phyloP scores from a whole-genome alignment of 2,113 vertebrate species.

The Catharus minimus region DNA sequence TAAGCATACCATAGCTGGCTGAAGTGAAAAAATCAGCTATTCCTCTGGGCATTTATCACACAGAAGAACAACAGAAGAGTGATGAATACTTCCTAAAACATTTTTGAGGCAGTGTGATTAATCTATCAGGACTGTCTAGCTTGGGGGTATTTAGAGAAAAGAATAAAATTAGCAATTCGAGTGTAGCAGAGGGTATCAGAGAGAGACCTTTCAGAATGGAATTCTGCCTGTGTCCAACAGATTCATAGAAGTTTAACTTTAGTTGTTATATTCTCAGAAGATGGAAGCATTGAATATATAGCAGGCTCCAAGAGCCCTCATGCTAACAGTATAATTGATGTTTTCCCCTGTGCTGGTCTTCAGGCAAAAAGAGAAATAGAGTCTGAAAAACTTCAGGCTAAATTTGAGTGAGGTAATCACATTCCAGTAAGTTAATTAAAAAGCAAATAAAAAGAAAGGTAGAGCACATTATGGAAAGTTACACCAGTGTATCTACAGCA shows the following conservation, averaged over 20 bases:
- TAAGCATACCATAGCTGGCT: neutral
- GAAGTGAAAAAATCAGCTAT: neutral
- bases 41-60: neutral
- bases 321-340: neutral
- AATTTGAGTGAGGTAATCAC: neutral
- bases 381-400: neutral
- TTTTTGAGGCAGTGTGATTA: neutral
- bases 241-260: neutral
- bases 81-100: neutral
- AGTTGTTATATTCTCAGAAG: neutral
- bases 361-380: neutral
- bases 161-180: neutral
- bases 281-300: neutral
- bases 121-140: neutral
- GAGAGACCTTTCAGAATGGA: neutral
- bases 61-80: neutral
- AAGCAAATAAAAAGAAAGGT: neutral
- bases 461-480: neutral
- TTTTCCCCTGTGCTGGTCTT: neutral
- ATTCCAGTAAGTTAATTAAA: rapidly evolving
- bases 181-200: neutral
- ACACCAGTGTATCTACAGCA: neutral
- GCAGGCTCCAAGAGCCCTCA: neutral
- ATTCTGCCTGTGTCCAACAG: neutral
- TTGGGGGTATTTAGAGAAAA: neutral